Conservation (phyloP, 2,888 invertebrate species). For the Odontomyia ornata region DNA sequence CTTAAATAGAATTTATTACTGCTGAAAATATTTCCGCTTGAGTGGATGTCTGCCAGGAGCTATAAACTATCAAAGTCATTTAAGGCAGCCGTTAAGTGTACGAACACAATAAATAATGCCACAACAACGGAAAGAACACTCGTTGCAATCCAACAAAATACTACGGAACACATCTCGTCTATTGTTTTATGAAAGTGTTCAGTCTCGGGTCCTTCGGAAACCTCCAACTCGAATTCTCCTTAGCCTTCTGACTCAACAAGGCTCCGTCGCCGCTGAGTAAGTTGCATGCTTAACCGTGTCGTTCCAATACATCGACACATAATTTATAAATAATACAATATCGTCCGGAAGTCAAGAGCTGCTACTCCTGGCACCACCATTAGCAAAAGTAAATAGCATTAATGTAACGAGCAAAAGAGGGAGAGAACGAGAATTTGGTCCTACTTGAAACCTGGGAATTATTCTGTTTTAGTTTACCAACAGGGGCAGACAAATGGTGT, state of each 20-base stretch:
- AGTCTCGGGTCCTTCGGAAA: background rate
- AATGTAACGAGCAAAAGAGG: constrained; percentile 6
- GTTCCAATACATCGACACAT: constrained; percentile 41
- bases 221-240: background rate
- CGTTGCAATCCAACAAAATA: constrained; percentile 32
- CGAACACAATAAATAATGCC: constrained; percentile 40
- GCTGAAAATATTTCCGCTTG: constrained; percentile 33
- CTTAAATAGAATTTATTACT: constrained; percentile 39
- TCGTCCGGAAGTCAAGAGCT: constrained; percentile 31
- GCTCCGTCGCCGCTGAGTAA: background rate
- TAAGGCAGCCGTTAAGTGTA: constrained; percentile 43
- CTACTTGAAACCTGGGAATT: background rate
- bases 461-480: too few relatives aligned
- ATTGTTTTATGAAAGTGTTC: constrained; percentile 40
- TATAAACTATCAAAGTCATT: constrained; percentile 42
- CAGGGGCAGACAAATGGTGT: too few relatives aligned
- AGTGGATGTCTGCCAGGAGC: constrained; percentile 36
- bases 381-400: constrained; percentile 41
- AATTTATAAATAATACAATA: constrained; percentile 43
- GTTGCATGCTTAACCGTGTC: constrained; percentile 24
- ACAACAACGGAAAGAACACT: constrained; percentile 39
- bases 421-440: background rate
- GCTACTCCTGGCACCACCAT: constrained; percentile 28
- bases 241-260: background rate
- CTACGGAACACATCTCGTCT: constrained; percentile 34